Evolutionary conservation across 2,888 invertebrate genomes (phyloP), one percentile per base, ranked within the genome.

Genomic region (Tryphoninae sp.): DNA sequence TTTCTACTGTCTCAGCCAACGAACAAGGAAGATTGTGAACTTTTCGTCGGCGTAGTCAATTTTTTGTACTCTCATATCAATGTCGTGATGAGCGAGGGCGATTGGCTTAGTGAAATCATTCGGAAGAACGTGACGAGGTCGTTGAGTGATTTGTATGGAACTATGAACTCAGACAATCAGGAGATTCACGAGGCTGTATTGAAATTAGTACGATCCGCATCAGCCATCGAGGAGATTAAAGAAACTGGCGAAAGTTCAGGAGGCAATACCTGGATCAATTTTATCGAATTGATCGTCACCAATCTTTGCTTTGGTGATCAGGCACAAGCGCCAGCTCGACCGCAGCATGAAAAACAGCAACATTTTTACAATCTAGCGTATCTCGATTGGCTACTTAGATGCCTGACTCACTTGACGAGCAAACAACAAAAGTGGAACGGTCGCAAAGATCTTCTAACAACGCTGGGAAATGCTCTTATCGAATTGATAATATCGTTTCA

Each of bases 1-100:
- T 96, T 95, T 89, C 91, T 96, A 58, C 92, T 93, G 78, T 93
- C 95, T 1, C 93, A 95, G 62, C 96, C 96, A 0, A 94, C 95
- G 0, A 95, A 94, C 65, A 92, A 93, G 65, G 94, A 95, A 53
- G 96, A 96, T 88, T 93, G 93, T 22, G 91, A 93, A 19, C 90
- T 96, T 40, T 93, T 96, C 65, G 92, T 93, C 2, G 90, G 93
- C 42, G 91, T 94, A 67, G 85, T 93, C 8, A 88, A 90, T 73
- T 92, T 93, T 86, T 83, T 93, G 22, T 89, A 89, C 40, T 84
- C 89, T n/a, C 90, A 89, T 72, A 86, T 91, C 13, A 89, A 88
- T 72, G 80, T 88, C 40, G 87, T 62, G 16, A 77, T 80, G 26
- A 67, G 9, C 23, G 71, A 86, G 23, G 84, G 80, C 49, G 74